Percentiles rank a stretch among this genome's conserved stretches.
Conservation (phyloP, 1,140 invertebrate species). For the Rhagoletis zephyria region DNA sequence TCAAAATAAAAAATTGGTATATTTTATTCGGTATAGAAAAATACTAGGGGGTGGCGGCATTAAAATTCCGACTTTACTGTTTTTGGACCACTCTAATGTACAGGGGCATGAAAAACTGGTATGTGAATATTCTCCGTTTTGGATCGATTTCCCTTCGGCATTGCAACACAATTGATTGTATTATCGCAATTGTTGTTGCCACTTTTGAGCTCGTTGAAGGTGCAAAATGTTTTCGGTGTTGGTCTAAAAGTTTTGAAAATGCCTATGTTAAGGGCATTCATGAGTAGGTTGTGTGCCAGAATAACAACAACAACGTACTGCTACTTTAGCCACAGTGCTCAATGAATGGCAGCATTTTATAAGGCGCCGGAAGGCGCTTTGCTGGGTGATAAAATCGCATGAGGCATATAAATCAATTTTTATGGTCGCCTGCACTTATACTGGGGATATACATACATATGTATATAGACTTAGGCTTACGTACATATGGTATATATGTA, state of each 20-base stretch:
- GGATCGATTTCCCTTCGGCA: background rate
- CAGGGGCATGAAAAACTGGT: too few species aligned
- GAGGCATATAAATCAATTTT: conserved; percentile 57
- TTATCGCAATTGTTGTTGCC: background rate
- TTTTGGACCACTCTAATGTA: too few species aligned
- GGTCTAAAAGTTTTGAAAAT: conserved; percentile 11
- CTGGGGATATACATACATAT: background rate
- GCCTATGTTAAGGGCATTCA: conserved; percentile 12
- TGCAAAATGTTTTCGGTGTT: conserved; percentile 20
- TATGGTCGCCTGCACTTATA: conserved; percentile 53
- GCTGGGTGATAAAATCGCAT: conserved; percentile 55
- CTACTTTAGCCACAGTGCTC: background rate
- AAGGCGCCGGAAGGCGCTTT: conserved; percentile 14
- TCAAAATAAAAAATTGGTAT: too few species aligned
- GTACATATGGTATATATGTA: background rate
- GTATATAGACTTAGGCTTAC: background rate
- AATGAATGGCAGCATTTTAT: conserved; percentile 41
- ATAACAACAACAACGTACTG: conserved; percentile 22
- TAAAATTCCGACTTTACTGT: too few species aligned
- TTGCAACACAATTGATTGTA: conserved; percentile 7
- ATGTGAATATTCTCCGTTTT: too few species aligned
- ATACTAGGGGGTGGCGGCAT: too few species aligned
- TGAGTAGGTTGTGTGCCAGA: background rate
- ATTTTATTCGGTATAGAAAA: too few species aligned
- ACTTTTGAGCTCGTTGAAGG: conserved; percentile 33